Evolutionary conservation across 2,888 invertebrate genomes (phyloP).

Genomic region (Euproctis similis): DNA sequence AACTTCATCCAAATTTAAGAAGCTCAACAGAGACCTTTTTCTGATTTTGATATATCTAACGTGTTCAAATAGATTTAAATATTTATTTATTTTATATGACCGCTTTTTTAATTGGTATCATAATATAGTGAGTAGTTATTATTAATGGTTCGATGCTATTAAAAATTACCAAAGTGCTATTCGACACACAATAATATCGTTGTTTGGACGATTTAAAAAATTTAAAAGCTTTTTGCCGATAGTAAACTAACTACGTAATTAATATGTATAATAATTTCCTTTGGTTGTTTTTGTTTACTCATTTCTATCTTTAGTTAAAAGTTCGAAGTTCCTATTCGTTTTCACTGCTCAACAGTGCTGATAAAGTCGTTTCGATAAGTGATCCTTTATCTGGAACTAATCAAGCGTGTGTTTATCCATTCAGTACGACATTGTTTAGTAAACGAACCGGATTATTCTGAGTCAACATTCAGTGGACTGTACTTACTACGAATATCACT

Average conservation of each 20-base stretch:
- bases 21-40: no score
- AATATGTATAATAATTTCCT: conserved; percentile 39
- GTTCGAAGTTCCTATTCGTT: conserved; percentile 44
- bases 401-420: conserved; percentile 40
- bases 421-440: conserved; percentile 34
- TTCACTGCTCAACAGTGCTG: conserved; percentile 25
- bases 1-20: no score
- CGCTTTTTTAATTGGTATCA: no score
- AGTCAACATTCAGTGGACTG: conserved; percentile 17
- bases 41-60: no score
- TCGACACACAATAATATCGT: conserved; percentile 40
- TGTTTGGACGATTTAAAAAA: conserved; percentile 36
- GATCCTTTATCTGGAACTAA: conserved; percentile 51
- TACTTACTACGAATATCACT: conserved; percentile 12
- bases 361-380: conserved; percentile 32
- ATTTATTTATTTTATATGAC: no score
- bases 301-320: conserved; percentile 47
- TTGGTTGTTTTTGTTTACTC: conserved; percentile 31
- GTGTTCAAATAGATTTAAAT: no score
- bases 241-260: conserved; percentile 36
- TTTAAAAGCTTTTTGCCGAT: conserved; percentile 41
- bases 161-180: conserved; percentile 43
- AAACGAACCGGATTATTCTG: conserved; percentile 35
- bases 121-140: no score
- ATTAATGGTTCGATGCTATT: no score